These are phyloP conservation scores for Aphodius granarius DNA, from an alignment of 2,888 invertebrate species.

Conservation along the genomic window DNA sequence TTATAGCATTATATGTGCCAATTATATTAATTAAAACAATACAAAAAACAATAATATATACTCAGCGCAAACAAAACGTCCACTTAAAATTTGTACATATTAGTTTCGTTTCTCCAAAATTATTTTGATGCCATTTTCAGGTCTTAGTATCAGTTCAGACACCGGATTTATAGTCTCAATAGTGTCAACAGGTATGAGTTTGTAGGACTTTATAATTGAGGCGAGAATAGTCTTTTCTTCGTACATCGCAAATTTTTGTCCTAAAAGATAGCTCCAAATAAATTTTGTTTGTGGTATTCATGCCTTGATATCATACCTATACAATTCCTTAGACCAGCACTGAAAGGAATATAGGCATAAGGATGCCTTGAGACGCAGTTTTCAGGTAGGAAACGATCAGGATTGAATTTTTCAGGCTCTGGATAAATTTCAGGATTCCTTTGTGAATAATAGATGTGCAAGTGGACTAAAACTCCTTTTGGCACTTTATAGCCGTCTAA, in stretches of 20 bases:
- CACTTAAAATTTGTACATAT: no score
- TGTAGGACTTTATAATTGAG: slow-evolving; percentile 6
- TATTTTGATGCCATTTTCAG: slow-evolving; percentile 4
- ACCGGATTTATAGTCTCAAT: not conserved
- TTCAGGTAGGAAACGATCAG: slow-evolving; percentile 48
- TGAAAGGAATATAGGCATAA: slow-evolving; percentile 17
- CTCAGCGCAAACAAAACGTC: no score
- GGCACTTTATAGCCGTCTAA: slow-evolving; percentile 43
- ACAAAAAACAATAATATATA: no score
- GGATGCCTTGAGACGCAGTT: slow-evolving; percentile 39
- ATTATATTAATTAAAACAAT: no score
- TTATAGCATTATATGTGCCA: no score
- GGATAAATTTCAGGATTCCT: slow-evolving; percentile 47
- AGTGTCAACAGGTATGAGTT: slow-evolving; percentile 8
- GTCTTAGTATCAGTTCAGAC: slow-evolving; percentile 8
- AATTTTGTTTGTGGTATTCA: not conserved
- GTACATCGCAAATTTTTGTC: slow-evolving; percentile 22
- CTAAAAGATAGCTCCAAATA: slow-evolving; percentile 16
- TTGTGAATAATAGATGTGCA: slow-evolving; percentile 47
- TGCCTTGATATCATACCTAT: slow-evolving; percentile 9
- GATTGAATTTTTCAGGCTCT: slow-evolving; percentile 46
- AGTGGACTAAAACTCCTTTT: slow-evolving; percentile 34
- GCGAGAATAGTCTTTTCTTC: slow-evolving; percentile 21
- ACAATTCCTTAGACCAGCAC: slow-evolving; percentile 20
- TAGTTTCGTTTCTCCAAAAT: slow-evolving; percentile 1